These are phyloP conservation scores for Anneissia japonica DNA, from an alignment of 35 echinoderm and acorn worm species.

Conservation along the genomic window DNA sequence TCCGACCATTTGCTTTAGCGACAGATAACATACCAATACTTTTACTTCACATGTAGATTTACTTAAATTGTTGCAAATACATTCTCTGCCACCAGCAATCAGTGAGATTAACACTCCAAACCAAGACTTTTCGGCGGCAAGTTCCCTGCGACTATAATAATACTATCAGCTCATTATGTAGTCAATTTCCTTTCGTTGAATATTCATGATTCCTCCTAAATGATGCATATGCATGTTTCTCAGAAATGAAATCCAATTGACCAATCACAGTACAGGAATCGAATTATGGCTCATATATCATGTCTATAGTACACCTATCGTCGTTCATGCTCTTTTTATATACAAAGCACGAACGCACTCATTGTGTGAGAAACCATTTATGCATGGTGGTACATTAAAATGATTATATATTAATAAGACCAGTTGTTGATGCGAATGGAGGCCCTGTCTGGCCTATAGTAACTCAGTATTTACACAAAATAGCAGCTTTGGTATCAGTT, in stretches of 20 bases:
- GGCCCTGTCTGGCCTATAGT: too few species aligned
- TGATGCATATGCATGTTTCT: background rate
- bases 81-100: background rate
- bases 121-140: background rate
- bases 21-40: too few species aligned
- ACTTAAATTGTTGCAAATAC: background rate
- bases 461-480: too few species aligned
- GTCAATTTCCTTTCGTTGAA: background rate
- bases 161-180: background rate
- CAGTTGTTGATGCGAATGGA: too few species aligned
- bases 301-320: too few species aligned
- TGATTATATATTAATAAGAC: too few species aligned
- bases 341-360: background rate
- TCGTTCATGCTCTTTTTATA: too few species aligned
- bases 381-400: too few species aligned
- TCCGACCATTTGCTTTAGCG: too few species aligned
- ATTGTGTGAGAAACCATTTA: too few species aligned
- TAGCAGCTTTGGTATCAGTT: too few species aligned
- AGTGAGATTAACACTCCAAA: background rate
- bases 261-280: background rate
- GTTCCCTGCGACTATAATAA: background rate
- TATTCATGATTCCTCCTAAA: background rate
- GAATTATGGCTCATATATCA: background rate
- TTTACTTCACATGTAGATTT: too few species aligned
- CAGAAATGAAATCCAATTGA: background rate